Conservation (phyloP, 2,797 vertebrate genomes). For the Micropoecilia bifurca region DNA sequence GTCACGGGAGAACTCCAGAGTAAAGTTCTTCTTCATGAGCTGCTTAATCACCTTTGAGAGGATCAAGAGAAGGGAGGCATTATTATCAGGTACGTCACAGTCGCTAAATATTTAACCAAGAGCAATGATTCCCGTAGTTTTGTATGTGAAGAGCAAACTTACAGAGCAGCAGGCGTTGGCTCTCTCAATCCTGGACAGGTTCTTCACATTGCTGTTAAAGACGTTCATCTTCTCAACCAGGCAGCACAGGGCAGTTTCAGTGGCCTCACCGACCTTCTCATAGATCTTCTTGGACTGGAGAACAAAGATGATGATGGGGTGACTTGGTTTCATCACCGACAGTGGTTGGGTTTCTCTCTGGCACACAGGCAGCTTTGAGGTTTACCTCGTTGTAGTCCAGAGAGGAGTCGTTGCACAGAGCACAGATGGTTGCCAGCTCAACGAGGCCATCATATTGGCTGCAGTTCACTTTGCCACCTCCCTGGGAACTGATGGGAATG, state of each 20-base stretch:
- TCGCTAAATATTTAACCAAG: neutral
- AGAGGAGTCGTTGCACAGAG: slow-evolving; percentile 94
- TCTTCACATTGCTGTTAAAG: slow-evolving; percentile 87
- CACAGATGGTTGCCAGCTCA: slow-evolving; percentile 92
- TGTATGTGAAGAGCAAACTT: slow-evolving; percentile 60
- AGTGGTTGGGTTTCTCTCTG: neutral
- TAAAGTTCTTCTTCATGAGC: slow-evolving; percentile 95
- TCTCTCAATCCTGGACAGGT: slow-evolving; percentile 87
- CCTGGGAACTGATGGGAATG: slow-evolving; percentile 81
- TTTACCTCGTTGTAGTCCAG: slow-evolving; percentile 93
- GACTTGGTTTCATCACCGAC: slow-evolving; percentile 1
- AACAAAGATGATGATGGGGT: slow-evolving; percentile 14
- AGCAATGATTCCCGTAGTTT: neutral
- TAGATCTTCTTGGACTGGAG: slow-evolving; percentile 88
- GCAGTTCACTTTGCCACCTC: slow-evolving; percentile 83
- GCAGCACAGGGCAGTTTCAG: slow-evolving; percentile 89
- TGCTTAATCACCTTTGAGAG: slow-evolving; percentile 89
- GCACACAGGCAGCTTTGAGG: slow-evolving; percentile 23
- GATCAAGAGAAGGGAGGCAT: neutral
- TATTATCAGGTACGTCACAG: neutral
- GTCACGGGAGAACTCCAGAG: slow-evolving; percentile 94
- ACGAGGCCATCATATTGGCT: slow-evolving; percentile 91
- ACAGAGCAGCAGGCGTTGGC: slow-evolving; percentile 88
- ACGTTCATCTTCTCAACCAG: slow-evolving; percentile 97
- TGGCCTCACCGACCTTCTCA: slow-evolving; percentile 95